Base-by-base conservation (phyloP, 2,797 vertebrate genomes). In the Carapus acus region DNA sequence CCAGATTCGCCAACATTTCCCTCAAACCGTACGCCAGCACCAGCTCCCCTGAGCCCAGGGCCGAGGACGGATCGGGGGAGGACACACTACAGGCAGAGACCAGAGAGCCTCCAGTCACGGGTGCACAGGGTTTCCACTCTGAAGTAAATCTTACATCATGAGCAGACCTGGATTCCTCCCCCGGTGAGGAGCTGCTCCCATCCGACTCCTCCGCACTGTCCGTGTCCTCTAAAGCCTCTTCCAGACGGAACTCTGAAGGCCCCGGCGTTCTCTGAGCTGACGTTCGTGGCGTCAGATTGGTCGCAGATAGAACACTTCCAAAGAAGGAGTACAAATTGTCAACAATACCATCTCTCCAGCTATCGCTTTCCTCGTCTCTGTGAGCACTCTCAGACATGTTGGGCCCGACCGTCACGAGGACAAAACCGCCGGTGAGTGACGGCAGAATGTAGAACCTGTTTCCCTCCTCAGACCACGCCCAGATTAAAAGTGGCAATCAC, bases 51-150 rank as follows among this genome's bases (percentile, higher is more conserved):
- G 75, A 76, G 18, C 54, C 53, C 24, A 88, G 67, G 31, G 78
- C 78, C 46, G 79, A 59, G 2, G 79, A 62, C 1, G 86, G 54
- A 7, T 83, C 80, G 14, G 43, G 21, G 29, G 52, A 22, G 24
- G 43, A 24, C n/a, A n/a, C n/a, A 43, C 85, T 86, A 23, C 18
- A n/a, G 23, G 66, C 48, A 39, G 22, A 15, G 8, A 15, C 37
- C 6, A 0, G 11, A 1, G 42, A 33, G 13, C 34, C 4, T n/a
- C 31, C 1, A n/a, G 0, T 6, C 16, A 39, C 11, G 16, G 21
- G 23, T 12, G 1, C 2, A 47, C 8, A 23, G 18, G 8, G 12
- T 7, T 19, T 1, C 4, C 1, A 8, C 2, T 43, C 24, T 46
- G 13, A 0, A 1, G 8, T 13, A 7, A 33, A 33, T 33, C 3